These are phyloP conservation scores for Tapirus indicus DNA, from an alignment of 2,797 vertebrate species.

Conservation along the genomic window DNA sequence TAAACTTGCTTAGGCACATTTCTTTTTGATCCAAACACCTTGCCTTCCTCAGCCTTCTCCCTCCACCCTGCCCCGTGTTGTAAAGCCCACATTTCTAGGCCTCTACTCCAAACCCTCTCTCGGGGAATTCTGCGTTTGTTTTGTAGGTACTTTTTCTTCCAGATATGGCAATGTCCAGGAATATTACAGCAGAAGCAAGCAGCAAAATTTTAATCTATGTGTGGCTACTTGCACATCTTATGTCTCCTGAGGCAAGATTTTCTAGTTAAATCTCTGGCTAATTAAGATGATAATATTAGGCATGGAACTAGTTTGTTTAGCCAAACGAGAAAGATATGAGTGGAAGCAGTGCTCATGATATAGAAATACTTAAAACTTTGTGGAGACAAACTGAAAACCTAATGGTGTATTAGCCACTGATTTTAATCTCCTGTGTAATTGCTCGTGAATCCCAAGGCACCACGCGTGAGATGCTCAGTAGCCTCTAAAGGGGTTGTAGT, in stretches of 20 bases:
- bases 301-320: neutral
- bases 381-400: neutral
- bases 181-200: neutral
- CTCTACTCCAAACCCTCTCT: neutral
- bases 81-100: neutral
- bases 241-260: neutral
- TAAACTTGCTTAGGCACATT: neutral
- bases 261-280: conserved; percentile 7
- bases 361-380: neutral
- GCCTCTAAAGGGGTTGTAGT: neutral
- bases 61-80: neutral
- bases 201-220: neutral
- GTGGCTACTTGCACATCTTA: neutral
- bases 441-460: neutral
- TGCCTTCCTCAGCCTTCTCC: neutral
- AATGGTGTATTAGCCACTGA: neutral
- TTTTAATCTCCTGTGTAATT: neutral
- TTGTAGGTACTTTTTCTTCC: neutral
- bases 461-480: neutral
- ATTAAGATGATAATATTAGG: neutral
- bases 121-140: neutral
- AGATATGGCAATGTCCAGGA: neutral
- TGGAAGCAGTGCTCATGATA: neutral
- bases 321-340: neutral
- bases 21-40: neutral